A percentile compares a stretch with the other conserved stretches of the same genome.
Evolutionary conservation across 1,140 invertebrate species (phyloP).

Genomic region (Aphis gossypii): DNA sequence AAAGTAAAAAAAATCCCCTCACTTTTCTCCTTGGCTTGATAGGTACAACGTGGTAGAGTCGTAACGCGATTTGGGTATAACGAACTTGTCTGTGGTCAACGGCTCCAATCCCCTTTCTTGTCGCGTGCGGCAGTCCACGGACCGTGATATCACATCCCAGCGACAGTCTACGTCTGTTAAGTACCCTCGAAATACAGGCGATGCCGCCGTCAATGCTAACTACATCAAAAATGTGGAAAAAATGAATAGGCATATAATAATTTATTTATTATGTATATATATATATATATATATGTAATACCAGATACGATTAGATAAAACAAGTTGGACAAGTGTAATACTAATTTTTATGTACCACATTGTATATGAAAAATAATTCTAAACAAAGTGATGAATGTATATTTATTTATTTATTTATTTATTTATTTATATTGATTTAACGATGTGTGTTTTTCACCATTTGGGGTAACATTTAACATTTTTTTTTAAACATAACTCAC

Average conservation of each 20-base stretch:
- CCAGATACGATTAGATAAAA: background rate
- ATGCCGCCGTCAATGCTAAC: constrained; percentile 95
- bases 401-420: too few relatives aligned
- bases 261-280: background rate
- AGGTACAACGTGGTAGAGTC: constrained; percentile 98
- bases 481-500: too few relatives aligned
- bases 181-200: constrained; percentile 92
- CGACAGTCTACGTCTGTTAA: constrained; percentile 95
- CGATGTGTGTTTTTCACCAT: too few relatives aligned
- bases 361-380: too few relatives aligned
- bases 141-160: constrained; percentile 94
- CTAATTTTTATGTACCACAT: too few relatives aligned
- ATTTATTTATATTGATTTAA: too few relatives aligned
- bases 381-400: too few relatives aligned
- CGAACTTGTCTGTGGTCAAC: constrained; percentile 78
- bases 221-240: constrained; percentile 63
- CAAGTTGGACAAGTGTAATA: too few relatives aligned
- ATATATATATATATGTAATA: background rate
- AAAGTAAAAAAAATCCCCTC: constrained; percentile 57
- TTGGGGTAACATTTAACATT: too few relatives aligned
- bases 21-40: constrained; percentile 81
- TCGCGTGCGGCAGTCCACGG: constrained; percentile 89
- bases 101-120: constrained; percentile 90
- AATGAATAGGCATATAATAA: background rate
- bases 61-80: constrained; percentile 95